phyloP scores from a whole-genome alignment of 2,888 invertebrate genomes.

The Autographa pulchrina region DNA sequence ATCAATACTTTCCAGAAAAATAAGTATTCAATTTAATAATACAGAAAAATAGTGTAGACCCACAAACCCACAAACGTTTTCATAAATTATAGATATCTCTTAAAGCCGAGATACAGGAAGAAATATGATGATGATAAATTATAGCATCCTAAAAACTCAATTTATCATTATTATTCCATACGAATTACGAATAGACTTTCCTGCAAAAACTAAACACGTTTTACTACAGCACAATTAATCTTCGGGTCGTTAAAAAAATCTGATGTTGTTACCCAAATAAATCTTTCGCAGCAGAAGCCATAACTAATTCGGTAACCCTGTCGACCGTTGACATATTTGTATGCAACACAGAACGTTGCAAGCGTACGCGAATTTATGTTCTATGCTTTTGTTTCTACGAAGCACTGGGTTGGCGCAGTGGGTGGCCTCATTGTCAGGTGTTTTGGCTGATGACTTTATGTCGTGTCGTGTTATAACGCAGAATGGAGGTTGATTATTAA shows the following conservation, averaged over 20 bases:
- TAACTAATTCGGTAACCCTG: constrained; percentile 55
- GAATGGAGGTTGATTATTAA: constrained; percentile 41
- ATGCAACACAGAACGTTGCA: constrained; percentile 68
- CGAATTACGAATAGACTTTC: background rate
- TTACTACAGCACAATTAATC: background rate
- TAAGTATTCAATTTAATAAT: no score
- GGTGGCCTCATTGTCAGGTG: constrained; percentile 77
- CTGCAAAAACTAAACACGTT: background rate
- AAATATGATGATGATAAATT: background rate
- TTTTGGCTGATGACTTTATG: constrained; percentile 57
- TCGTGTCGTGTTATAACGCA: constrained; percentile 38
- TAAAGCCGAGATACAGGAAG: background rate
- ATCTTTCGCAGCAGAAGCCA: constrained; percentile 36
- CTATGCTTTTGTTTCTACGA: constrained; percentile 76
- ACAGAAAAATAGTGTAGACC: no score
- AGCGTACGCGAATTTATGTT: constrained; percentile 74
- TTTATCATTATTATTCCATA: background rate
- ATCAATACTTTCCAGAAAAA: no score
- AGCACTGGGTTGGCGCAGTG: constrained; percentile 68
- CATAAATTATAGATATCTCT: no score
- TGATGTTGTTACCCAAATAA: constrained; percentile 32
- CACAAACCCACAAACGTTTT: no score
- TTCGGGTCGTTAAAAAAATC: constrained; percentile 1
- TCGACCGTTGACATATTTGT: constrained; percentile 66
- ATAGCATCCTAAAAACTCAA: background rate